phyloP scores from a whole-genome alignment of 2,888 invertebrate genomes.

The Mesopsocus fuscifrons region DNA sequence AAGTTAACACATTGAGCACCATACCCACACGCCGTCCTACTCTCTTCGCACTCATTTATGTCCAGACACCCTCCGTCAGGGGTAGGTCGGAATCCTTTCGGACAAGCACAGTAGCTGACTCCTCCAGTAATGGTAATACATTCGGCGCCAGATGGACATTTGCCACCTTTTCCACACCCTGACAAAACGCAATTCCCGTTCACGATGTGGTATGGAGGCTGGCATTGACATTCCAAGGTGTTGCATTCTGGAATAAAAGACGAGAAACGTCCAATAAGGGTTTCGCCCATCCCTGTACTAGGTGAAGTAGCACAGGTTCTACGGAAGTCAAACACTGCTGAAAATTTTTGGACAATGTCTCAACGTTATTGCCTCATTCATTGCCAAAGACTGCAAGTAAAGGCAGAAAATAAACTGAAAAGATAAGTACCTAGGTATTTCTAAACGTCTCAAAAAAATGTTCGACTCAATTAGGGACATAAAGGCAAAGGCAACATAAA shows the following conservation, averaged over 20 bases:
- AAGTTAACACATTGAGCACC: conserved; percentile 73
- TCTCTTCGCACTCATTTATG: conserved; percentile 64
- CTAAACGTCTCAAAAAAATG: no score
- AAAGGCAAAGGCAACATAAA: no score
- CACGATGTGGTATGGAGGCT: conserved; percentile 67
- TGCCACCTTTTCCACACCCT: conserved; percentile 60
- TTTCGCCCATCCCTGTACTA: no score
- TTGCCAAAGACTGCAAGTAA: no score
- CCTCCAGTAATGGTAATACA: conserved; percentile 79
- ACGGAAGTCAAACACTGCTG: no score
- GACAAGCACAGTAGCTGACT: conserved; percentile 84
- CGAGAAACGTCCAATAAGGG: neutral
- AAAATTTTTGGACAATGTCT: no score
- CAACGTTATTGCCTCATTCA: no score
- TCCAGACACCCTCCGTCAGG: conserved; percentile 64
- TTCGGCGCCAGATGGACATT: conserved; percentile 72
- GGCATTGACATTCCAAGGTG: conserved; percentile 68
- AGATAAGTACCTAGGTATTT: no score
- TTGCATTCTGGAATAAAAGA: conserved; percentile 42
- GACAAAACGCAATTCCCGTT: conserved; percentile 69
- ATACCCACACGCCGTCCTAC: conserved; percentile 58
- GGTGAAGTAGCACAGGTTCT: no score
- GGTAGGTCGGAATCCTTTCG: conserved; percentile 61
- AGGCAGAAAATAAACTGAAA: no score
- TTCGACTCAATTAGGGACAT: no score